Base-by-base conservation (phyloP, 30 jellyfish, hydroid and myxozoan genomes). In the Euphysa ruthae region DNA sequence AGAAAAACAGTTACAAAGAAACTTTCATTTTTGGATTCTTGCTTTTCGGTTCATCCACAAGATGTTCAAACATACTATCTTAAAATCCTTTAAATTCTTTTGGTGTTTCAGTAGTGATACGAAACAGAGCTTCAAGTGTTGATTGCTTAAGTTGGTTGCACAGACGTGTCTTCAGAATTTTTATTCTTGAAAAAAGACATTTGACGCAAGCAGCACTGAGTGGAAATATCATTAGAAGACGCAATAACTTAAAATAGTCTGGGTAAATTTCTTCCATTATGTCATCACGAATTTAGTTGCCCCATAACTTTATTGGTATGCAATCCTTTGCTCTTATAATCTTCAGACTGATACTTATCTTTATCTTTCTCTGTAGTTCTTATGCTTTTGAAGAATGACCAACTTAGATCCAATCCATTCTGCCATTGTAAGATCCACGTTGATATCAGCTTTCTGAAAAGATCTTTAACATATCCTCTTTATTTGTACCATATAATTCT, bases 81-180 rank as follows among this genome's bases (percentile, higher is more conserved):
- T n/a, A n/a, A n/a, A n/a, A n/a, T n/a, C n/a, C n/a, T n/a, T n/a
- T n/a, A n/a, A n/a, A n/a, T 13, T 19, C 72, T 7, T 19, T 13
- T 26, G 72, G 65, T 26, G 72, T 13, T 58, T 58, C 63, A 58
- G 72, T 58, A 7, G 72, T 7, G 10, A 58, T 26, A 58, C 62
- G 63, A 6, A 58, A 63, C 8, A 58, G 63, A 7, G 62, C 8
- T 13, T 22, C 63, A 15, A 58, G 72, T 26, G 72, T 58, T 13
- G 72, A 6, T 58, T 58, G 72, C 63, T 58, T 58, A 10, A 58
- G 8, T 7, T 19, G 72, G 20, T 58, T 58, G 7, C 72, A 63
- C 15, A 58, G 61, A 6, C 72, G 8, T 7, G 72, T 58, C 26
- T 58, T 58, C 72, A 58, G 46, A 15, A 58, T 6, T 26, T 58